phyloP scores from a whole-genome alignment of 1,140 invertebrate species.

The Drosophila varians region DNA sequence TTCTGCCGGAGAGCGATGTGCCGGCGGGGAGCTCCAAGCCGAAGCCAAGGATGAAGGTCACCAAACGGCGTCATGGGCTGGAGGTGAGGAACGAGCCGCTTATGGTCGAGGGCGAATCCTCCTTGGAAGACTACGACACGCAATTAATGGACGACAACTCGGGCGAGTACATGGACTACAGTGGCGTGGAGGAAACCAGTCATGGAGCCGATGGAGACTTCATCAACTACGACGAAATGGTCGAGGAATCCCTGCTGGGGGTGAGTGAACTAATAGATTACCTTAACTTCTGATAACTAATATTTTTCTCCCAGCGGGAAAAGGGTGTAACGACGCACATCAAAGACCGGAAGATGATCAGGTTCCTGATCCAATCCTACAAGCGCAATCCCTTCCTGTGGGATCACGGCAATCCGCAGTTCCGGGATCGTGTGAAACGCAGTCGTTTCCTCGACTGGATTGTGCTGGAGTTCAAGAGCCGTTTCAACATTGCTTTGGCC shows the following conservation, averaged over 20 bases:
- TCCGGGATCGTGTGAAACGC: constrained; percentile 72
- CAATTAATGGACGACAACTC: constrained; percentile 58
- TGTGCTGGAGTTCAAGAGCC: constrained; percentile 72
- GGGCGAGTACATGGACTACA: constrained; percentile 54
- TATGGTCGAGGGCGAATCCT: constrained; percentile 51
- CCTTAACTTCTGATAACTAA: background rate
- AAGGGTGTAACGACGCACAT: constrained; percentile 75
- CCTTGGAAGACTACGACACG: constrained; percentile 61
- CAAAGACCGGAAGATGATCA: constrained; percentile 80
- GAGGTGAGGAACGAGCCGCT: constrained; percentile 47
- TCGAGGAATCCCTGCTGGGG: constrained; percentile 72
- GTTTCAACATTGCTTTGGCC: constrained; percentile 73
- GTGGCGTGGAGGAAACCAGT: constrained; percentile 36
- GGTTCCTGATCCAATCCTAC: constrained; percentile 79
- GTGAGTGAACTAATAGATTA: constrained; percentile 33
- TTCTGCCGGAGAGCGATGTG: constrained; percentile 53
- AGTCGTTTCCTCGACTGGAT: constrained; percentile 78
- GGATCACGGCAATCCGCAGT: constrained; percentile 78
- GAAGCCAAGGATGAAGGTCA: constrained; percentile 48
- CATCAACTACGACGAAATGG: constrained; percentile 76
- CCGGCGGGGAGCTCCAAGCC: constrained; percentile 28
- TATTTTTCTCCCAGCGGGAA: constrained; percentile 38
- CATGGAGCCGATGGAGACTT: constrained; percentile 42
- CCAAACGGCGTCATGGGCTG: constrained; percentile 15
- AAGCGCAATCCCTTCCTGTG: constrained; percentile 76